Percentiles rank a stretch among this genome's conserved stretches.
phyloP scores from a whole-genome alignment of 1,140 invertebrate genomes.

The Leptinotarsa defecta region DNA sequence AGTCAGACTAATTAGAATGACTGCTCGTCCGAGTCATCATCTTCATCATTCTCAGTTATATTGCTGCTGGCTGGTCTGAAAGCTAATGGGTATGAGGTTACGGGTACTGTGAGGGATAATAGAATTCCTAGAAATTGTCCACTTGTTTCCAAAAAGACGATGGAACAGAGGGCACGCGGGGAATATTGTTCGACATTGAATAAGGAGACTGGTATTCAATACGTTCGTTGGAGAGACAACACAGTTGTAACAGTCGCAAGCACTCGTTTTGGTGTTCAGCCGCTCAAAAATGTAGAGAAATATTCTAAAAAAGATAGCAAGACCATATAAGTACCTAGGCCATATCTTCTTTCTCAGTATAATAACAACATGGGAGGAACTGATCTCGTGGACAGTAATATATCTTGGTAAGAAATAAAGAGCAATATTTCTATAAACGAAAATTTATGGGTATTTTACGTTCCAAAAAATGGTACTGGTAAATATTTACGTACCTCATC shows the following conservation, averaged over 20 bases:
- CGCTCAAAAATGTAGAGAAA: conserved; percentile 36
- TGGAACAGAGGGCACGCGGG: conserved; percentile 32
- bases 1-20: too few species aligned
- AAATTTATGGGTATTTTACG: neutral
- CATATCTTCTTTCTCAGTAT: conserved; percentile 17
- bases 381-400: conserved; percentile 18
- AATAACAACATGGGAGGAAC: conserved; percentile 29
- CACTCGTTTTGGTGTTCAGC: conserved; percentile 35
- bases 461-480: conserved; percentile 24
- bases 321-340: conserved; percentile 23
- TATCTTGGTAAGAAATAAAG: too few species aligned
- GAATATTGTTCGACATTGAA: conserved; percentile 16
- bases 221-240: conserved; percentile 35
- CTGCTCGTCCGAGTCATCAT: too few species aligned
- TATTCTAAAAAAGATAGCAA: conserved; percentile 33
- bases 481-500: neutral
- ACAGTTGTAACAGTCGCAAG: conserved; percentile 39
- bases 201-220: conserved; percentile 20
- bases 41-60: too few species aligned
- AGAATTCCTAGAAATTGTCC: conserved; percentile 34
- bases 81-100: neutral
- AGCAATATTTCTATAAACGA: too few species aligned
- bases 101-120: conserved; percentile 41
- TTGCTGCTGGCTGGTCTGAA: too few species aligned
- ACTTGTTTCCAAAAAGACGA: conserved; percentile 29